A percentile compares a stretch with the other conserved stretches of the same genome.
Conservation (phyloP, 2,797 vertebrate genomes). For the Lepilemur septentrionalis region DNA sequence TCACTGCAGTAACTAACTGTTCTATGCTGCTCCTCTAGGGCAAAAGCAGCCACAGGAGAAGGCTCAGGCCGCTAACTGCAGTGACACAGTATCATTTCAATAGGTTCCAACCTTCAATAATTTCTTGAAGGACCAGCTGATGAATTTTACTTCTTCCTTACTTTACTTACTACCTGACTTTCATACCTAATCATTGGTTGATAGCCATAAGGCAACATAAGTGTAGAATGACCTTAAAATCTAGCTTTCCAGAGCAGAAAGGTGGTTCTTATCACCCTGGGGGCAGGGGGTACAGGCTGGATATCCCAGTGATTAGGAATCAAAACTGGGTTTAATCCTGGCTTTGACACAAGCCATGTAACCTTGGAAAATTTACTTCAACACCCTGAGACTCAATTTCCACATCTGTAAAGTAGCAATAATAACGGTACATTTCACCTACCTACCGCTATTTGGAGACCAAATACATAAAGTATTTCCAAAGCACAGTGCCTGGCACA, state of each 20-base stretch:
- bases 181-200: neutral
- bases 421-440: neutral
- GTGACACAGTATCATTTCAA: neutral
- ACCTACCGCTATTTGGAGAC: neutral
- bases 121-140: neutral
- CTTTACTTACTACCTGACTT: neutral
- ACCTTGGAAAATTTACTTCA: neutral
- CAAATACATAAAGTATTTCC: neutral
- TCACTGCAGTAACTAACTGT: neutral
- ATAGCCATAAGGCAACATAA: neutral
- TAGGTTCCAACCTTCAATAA: neutral
- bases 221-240: neutral
- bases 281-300: neutral
- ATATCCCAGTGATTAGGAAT: neutral
- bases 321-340: neutral
- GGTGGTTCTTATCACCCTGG: neutral
- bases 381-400: neutral
- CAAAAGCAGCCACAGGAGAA: accelerated
- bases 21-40: neutral
- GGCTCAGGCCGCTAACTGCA: neutral
- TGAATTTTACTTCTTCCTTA: neutral
- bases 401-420: neutral
- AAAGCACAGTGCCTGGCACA: neutral
- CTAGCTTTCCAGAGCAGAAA: neutral
- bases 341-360: neutral